phyloP scores from a whole-genome alignment of 2,113 vertebrate genomes.

The Proteles cristata region DNA sequence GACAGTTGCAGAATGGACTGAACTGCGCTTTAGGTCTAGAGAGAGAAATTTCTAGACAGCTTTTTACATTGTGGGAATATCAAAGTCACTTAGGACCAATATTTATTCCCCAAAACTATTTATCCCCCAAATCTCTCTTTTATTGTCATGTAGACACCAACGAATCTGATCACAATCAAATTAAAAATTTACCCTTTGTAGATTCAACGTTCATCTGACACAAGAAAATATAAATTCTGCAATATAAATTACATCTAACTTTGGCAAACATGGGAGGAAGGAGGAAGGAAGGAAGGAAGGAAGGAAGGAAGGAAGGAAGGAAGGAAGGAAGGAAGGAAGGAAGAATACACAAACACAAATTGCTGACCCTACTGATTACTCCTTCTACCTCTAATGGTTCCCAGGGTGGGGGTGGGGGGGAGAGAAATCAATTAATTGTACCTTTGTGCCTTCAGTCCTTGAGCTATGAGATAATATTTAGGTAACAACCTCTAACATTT shows the following conservation, averaged over 20 bases:
- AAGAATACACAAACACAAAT: not conserved
- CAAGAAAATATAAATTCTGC: slow-evolving; percentile 5
- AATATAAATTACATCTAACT: not conserved
- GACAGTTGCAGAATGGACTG: not conserved
- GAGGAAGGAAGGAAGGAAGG: too few species aligned
- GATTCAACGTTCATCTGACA: not conserved
- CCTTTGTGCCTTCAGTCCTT: not conserved
- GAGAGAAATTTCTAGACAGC: not conserved
- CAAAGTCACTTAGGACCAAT: not conserved
- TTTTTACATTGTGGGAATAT: not conserved
- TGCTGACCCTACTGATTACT: not conserved
- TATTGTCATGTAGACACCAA: not conserved
- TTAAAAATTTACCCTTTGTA: slow-evolving; percentile 3
- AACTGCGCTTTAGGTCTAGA: not conserved
- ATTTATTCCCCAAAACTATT: not conserved
- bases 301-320: too few species aligned
- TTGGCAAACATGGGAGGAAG: not conserved
- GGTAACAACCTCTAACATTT: not conserved
- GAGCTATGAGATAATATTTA: not conserved
- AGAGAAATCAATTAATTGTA: not conserved
- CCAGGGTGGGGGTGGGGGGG: too few species aligned
- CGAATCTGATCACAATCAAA: not conserved
- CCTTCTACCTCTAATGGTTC: not conserved
- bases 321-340: rapidly evolving
- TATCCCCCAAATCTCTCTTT: not conserved